These are phyloP conservation scores for Ptychochromis oligacanthus DNA, from an alignment of 2,113 vertebrate species.

Conservation along the genomic window DNA sequence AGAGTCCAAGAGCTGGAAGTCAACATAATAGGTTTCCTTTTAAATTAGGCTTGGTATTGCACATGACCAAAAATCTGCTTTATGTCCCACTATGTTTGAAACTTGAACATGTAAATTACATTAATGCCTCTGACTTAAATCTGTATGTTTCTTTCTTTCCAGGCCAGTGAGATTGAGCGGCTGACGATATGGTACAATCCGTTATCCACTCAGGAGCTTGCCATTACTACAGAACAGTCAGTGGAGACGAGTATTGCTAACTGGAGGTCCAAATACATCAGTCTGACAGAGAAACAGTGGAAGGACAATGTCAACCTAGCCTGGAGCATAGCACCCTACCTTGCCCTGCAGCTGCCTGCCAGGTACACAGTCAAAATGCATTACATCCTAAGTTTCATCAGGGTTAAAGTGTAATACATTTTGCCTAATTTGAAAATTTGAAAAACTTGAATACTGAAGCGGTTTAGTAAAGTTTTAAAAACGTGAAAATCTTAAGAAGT, in stretches of 20 bases:
- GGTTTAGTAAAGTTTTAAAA: neutral
- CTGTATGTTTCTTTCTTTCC: neutral
- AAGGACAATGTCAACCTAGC: slow-evolving; percentile 96
- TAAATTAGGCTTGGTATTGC: neutral
- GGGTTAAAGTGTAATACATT: neutral
- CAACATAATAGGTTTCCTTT: neutral
- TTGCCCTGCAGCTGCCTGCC: slow-evolving; percentile 91
- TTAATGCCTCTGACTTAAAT: neutral
- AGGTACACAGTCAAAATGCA: slow-evolving; percentile 78
- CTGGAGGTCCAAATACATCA: slow-evolving; percentile 96
- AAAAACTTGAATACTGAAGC: neutral
- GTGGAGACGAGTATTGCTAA: slow-evolving; percentile 95
- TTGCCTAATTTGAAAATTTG: neutral
- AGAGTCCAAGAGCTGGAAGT: neutral
- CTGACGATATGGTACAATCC: slow-evolving; percentile 97
- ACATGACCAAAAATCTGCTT: neutral
- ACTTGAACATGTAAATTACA: neutral
- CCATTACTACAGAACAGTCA: slow-evolving; percentile 87
- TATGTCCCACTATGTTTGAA: neutral
- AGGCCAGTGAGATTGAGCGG: slow-evolving; percentile 96
- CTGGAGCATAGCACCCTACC: slow-evolving; percentile 94
- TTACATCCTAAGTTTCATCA: neutral
- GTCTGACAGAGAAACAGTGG: slow-evolving; percentile 96
- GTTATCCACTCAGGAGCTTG: slow-evolving; percentile 90
- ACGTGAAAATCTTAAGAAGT: too few relatives aligned